Evolutionary conservation across 2,797 vertebrate genomes (phyloP), one percentile per base, ranked within the genome.

Genomic region (Rousettus madagascariensis): DNA sequence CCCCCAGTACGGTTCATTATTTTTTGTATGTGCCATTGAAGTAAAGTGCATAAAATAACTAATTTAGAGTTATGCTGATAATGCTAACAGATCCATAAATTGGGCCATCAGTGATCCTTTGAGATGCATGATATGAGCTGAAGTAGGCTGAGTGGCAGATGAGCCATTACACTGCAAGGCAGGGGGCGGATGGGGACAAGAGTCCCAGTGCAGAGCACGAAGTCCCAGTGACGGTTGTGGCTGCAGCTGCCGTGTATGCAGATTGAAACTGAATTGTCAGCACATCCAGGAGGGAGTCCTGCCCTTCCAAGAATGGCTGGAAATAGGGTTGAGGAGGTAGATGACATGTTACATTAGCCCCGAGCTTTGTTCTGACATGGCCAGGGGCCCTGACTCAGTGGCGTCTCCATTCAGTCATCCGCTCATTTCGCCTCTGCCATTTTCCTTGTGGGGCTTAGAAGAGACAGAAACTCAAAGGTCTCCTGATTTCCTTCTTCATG

Each of bases 1-100:
- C 41, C 26, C 41, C 46, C 38, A 41, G 26, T 77, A 90, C 0
- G 0, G 26, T 78, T 98, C 46, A 26, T 97, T 92, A 65, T 86
- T 93, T 74, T 97, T 85, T 91, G 69, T 53, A 15, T 89, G 66
- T 51, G 43, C 17, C 43, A 20, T 53, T 3, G 33, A 94, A 46
- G 93, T 85, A 96, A 90, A 36, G 11, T n/a, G n/a, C 86, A 96
- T 83, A 94, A 94, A 96, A 90, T 74, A 95, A 94, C 59, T 71
- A 7, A 69, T 80, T 95, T 86, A 96, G 66, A 97, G 68, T 22
- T 82, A 93, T 95, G 85, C 63, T 69, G 86, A 68, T 96, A 82
- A 97, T 96, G 79, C 17, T 82, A 92, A 55, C 86, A 85, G 86
- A 90, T 71, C 66, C 92, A 16, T 91, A 96, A 82, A 86, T 65